phyloP scores from a whole-genome alignment of 2,797 vertebrate species.

The Sternotherus odoratus region DNA sequence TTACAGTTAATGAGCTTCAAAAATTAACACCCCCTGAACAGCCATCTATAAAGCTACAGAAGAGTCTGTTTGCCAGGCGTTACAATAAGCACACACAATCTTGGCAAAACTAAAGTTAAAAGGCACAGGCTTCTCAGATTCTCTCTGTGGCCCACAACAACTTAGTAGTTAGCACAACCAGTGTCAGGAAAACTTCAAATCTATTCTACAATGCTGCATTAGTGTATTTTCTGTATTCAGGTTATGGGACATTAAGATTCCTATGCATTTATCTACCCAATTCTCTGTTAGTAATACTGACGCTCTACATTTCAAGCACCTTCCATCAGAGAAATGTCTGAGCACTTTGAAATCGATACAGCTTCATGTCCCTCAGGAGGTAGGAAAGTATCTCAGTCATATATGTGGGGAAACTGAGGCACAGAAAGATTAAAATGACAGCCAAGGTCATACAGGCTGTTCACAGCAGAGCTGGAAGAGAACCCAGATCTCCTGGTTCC shows the following conservation, averaged over 20 bases:
- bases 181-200: neutral
- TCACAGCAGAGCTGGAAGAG: neutral
- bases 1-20: no score
- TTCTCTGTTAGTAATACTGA: neutral
- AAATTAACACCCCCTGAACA: neutral
- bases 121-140: neutral
- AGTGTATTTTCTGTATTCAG: neutral
- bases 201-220: neutral
- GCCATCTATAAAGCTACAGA: neutral
- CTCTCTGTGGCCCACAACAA: neutral
- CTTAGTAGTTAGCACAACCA: neutral
- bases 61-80: neutral
- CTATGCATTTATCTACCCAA: fast-evolving
- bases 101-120: neutral
- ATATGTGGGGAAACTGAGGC: neutral
- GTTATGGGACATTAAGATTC: neutral
- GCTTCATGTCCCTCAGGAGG: neutral
- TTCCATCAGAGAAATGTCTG: neutral
- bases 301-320: neutral
- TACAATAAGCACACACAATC: fast-evolving
- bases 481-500: neutral
- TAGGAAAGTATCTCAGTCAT: neutral
- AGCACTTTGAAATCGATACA: fast-evolving
- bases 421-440: neutral
- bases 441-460: neutral